phyloP scores from a whole-genome alignment of 2,797 vertebrate genomes.

The Neomorphus geoffroyi region DNA sequence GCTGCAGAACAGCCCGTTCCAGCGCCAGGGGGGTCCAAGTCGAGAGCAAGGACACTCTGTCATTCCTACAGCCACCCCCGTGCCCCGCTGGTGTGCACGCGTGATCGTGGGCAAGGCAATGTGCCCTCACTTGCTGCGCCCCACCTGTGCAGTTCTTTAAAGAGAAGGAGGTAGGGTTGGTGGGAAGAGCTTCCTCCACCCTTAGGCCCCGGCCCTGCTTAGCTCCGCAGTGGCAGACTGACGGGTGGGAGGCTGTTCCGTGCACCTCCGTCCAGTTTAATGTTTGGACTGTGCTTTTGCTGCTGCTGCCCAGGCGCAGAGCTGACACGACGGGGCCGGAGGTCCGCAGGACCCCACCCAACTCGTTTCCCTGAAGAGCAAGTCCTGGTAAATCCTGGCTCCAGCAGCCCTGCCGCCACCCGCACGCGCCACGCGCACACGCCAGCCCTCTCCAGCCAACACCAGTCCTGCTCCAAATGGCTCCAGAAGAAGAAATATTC shows the following conservation, averaged over 20 bases:
- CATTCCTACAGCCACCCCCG: not conserved
- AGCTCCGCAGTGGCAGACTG: not conserved
- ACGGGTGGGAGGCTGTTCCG: not conserved
- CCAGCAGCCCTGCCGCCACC: fast-evolving
- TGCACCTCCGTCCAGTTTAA: not conserved
- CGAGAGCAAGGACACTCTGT: not conserved
- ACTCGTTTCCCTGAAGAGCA: not conserved
- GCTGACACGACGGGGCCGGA: fast-evolving
- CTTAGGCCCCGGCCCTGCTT: not conserved
- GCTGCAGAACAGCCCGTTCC: not conserved
- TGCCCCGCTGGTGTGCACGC: not conserved
- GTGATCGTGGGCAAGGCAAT: not conserved
- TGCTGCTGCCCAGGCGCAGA: not conserved
- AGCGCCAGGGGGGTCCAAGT: not conserved
- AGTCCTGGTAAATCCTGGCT: not conserved
- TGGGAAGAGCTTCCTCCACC: not conserved
- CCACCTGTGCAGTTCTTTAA: not conserved
- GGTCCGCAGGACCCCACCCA: not conserved
- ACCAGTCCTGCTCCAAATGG: not conserved
- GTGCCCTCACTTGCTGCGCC: not conserved
- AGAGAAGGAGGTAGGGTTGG: not conserved
- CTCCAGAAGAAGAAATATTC: not conserved
- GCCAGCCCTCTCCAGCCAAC: not conserved
- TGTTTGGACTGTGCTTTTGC: not conserved
- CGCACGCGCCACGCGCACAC: not conserved